Percentiles rank a stretch among this genome's conserved stretches.
Evolutionary conservation across 2,888 invertebrate species (phyloP).

Genomic region (Torymus auratus): DNA sequence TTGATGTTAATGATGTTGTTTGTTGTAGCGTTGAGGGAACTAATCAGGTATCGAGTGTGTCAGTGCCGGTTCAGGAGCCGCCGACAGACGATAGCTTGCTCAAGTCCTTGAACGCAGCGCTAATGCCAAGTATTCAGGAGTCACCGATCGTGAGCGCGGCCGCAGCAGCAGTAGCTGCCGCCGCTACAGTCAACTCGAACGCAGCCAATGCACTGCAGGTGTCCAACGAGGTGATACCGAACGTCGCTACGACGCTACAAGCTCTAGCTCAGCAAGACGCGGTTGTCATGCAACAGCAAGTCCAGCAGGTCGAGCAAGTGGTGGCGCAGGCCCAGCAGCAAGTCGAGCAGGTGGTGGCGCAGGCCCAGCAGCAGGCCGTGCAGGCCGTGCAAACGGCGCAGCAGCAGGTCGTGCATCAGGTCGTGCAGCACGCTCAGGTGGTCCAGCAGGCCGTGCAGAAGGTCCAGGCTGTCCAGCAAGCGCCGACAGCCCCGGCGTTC

Average conservation of each 20-base stretch:
- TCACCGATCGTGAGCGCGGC: constrained; percentile 66
- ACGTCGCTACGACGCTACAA: constrained; percentile 66
- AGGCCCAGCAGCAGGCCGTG: constrained; percentile 74
- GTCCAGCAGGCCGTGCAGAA: constrained; percentile 75
- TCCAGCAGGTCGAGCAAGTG: constrained; percentile 70
- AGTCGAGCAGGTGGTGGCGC: constrained; percentile 75
- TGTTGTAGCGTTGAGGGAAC: constrained; percentile 28
- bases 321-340: constrained; percentile 75
- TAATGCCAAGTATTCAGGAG: constrained; percentile 71
- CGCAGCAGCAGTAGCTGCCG: constrained; percentile 59
- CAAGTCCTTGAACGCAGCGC: constrained; percentile 71
- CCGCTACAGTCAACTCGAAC: constrained; percentile 59
- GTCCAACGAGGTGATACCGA: constrained; percentile 57
- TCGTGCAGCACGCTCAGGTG: constrained; percentile 74
- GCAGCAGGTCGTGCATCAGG: constrained; percentile 74
- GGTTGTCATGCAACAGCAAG: constrained; percentile 70
- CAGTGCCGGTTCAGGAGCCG: constrained; percentile 63
- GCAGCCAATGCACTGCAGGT: constrained; percentile 65
- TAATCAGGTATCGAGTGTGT: constrained; percentile 5
- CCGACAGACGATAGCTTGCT: constrained; percentile 67
- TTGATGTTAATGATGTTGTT: not conserved
- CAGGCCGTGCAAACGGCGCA: constrained; percentile 74
- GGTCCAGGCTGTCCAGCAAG: constrained; percentile 74
- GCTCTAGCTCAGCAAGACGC: constrained; percentile 69
- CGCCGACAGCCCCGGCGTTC: constrained; percentile 71